Percentiles rank a stretch among this genome's conserved stretches.
Evolutionary conservation across 2,888 invertebrate genomes (phyloP).

Genomic region (Lucinisca nassula): DNA sequence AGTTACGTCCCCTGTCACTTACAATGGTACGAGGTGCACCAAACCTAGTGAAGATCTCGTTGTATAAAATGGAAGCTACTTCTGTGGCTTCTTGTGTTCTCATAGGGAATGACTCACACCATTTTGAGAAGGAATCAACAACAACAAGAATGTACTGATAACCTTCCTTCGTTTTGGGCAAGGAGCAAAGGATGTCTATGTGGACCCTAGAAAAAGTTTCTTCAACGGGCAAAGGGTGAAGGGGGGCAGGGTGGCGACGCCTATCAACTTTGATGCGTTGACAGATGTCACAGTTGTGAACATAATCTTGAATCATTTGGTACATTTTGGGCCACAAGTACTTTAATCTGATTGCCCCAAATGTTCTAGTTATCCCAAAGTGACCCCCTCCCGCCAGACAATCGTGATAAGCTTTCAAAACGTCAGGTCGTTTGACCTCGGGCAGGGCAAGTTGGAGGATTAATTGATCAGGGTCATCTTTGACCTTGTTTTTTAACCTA

Average conservation of each 20-base stretch:
- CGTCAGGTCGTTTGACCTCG: background rate
- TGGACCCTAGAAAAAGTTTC: constrained; percentile 44
- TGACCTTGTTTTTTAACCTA: constrained; percentile 10
- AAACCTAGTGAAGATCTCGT: constrained; percentile 52
- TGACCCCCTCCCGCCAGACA: constrained; percentile 51
- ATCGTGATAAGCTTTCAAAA: constrained; percentile 36
- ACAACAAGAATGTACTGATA: constrained; percentile 53
- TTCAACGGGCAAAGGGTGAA: constrained; percentile 51
- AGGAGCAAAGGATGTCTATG: constrained; percentile 58
- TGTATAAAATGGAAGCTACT: constrained; percentile 54
- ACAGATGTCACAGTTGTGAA: constrained; percentile 54
- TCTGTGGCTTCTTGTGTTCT: constrained; percentile 55
- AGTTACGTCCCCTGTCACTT: constrained; percentile 47
- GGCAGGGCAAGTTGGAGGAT: constrained; percentile 52
- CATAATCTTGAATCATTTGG: constrained; percentile 50
- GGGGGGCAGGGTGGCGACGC: constrained; percentile 12
- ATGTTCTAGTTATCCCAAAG: constrained; percentile 40
- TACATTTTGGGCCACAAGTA: constrained; percentile 64
- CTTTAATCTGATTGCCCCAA: constrained; percentile 38
- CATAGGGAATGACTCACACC: constrained; percentile 67
- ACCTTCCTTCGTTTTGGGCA: constrained; percentile 57
- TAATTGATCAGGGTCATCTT: constrained; percentile 19
- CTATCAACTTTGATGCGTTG: constrained; percentile 51
- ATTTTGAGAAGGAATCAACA: constrained; percentile 65
- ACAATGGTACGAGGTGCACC: constrained; percentile 55